Percentiles rank a stretch among this genome's conserved stretches.
phyloP scores from a whole-genome alignment of 2,888 invertebrate genomes.

The Sphecodes monilicornis region DNA sequence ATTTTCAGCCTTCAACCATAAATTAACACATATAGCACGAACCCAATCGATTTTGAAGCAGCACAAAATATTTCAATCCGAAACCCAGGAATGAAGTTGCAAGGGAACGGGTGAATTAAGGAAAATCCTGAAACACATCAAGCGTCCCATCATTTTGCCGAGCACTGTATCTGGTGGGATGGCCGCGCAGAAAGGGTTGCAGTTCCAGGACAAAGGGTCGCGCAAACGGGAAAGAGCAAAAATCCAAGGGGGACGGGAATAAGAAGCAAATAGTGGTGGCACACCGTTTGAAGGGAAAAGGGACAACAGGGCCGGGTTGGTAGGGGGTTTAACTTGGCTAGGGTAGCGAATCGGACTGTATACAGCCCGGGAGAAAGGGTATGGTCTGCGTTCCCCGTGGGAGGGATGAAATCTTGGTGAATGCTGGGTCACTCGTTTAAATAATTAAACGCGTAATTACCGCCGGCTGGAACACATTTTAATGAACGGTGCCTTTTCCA shows the following conservation, averaged over 20 bases:
- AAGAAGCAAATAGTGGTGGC: slow-evolving; percentile 8
- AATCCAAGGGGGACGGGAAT: neutral
- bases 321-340: neutral
- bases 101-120: neutral
- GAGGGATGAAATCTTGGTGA: slow-evolving; percentile 74
- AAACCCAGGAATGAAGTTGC: neutral
- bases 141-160: neutral
- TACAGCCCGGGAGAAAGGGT: neutral
- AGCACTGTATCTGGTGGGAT: neutral
- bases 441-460: slow-evolving; percentile 83
- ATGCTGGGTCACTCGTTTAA: slow-evolving; percentile 80
- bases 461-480: slow-evolving; percentile 78
- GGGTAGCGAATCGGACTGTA: slow-evolving; percentile 24
- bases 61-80: too few relatives aligned
- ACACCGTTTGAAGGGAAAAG: slow-evolving; percentile 1
- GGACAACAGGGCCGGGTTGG: neutral
- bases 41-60: neutral
- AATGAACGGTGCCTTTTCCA: slow-evolving; percentile 75
- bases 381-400: slow-evolving; percentile 5
- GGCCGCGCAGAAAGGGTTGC: neutral
- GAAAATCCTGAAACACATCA: neutral
- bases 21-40: too few relatives aligned
- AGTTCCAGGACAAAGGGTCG: neutral
- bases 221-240: slow-evolving; percentile 8
- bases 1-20: too few relatives aligned